Evolutionary conservation across 2,888 invertebrate genomes (phyloP).

Genomic region (Julus scanicus): DNA sequence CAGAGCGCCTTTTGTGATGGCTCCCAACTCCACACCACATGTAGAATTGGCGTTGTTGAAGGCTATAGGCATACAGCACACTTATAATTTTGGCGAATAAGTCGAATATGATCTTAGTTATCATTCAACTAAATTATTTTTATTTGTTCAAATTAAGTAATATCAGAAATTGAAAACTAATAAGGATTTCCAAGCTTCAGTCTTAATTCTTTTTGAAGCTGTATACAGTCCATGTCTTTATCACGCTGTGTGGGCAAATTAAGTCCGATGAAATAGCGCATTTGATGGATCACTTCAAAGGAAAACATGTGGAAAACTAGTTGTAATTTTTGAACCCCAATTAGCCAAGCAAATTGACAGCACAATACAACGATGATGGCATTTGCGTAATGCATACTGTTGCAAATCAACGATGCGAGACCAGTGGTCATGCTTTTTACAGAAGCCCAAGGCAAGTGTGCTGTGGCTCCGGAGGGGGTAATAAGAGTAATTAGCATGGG

Average conservation of each 20-base stretch:
- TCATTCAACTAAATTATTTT: no score
- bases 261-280: neutral
- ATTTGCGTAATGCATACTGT: conserved; percentile 20
- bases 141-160: no score
- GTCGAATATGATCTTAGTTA: no score
- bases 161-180: no score
- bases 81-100: no score
- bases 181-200: no score
- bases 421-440: neutral
- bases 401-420: neutral
- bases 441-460: neutral
- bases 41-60: no score
- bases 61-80: no score
- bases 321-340: neutral
- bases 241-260: neutral
- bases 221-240: neutral
- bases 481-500: neutral
- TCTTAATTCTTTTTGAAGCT: no score
- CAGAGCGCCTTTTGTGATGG: no score
- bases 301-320: conserved; percentile 28
- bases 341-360: conserved; percentile 2
- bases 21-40: no score
- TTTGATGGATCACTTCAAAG: neutral
- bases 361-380: neutral
- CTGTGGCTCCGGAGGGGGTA: conserved; percentile 3